Conservation (phyloP, 2,888 invertebrate species). For the Argyresthia albistria region DNA sequence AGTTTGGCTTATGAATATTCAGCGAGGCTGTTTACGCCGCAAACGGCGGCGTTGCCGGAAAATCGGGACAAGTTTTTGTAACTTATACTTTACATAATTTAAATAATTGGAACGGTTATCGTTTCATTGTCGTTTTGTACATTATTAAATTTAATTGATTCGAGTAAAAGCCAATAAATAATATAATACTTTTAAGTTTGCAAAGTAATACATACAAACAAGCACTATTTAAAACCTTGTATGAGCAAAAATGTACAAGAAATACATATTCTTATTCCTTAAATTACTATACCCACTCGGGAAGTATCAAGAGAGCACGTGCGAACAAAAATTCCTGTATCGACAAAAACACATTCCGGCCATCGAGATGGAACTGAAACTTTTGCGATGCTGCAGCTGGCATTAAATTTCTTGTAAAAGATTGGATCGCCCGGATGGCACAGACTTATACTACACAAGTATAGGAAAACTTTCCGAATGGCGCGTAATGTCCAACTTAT, state of each 20-base stretch:
- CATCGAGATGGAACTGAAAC: background rate
- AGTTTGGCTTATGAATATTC: slow-evolving; percentile 51
- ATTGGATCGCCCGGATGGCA: slow-evolving; percentile 16
- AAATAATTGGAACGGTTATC: background rate
- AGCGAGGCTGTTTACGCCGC: slow-evolving; percentile 8
- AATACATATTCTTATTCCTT: too few species aligned
- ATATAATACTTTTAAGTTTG: background rate
- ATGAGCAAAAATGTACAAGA: background rate
- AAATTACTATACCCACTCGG: too few species aligned
- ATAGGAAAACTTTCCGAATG: too few species aligned
- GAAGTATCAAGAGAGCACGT: too few species aligned
- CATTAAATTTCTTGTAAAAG: slow-evolving; percentile 47
- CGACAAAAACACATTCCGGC: background rate
- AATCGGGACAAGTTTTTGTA: background rate
- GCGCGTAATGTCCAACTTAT: too few species aligned
- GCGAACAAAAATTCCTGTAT: background rate
- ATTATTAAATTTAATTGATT: background rate
- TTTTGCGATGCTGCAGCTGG: slow-evolving; percentile 14
- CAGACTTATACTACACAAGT: background rate
- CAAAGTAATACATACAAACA: background rate
- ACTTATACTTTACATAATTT: background rate
- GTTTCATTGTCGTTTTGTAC: background rate
- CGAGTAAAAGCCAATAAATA: background rate
- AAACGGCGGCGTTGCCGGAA: background rate
- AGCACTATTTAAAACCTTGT: background rate